Evolutionary conservation across 2,113 vertebrate genomes (phyloP).

Genomic region (Ameiurus melas): DNA sequence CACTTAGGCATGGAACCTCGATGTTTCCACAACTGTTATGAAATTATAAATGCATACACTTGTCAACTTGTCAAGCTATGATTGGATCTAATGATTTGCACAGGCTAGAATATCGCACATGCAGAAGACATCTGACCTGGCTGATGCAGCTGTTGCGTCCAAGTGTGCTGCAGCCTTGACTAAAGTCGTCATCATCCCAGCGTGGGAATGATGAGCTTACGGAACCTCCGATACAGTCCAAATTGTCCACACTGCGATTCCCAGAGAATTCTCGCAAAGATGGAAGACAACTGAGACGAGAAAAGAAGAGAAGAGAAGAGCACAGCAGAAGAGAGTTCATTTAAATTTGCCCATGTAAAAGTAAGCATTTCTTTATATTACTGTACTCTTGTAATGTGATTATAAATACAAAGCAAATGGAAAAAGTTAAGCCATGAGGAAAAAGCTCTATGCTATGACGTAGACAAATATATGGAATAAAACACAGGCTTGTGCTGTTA

Average conservation of each 20-base stretch:
- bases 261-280: slow-evolving; percentile 75
- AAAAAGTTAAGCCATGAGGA: slow-evolving; percentile 26
- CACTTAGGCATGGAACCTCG: not conserved
- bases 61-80: slow-evolving; percentile 6
- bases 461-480: not conserved
- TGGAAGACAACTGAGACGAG: slow-evolving; percentile 74
- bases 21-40: slow-evolving; percentile 3
- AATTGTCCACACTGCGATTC: slow-evolving; percentile 89
- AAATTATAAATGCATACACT: slow-evolving; percentile 7
- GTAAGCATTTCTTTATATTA: slow-evolving; percentile 36
- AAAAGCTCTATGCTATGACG: slow-evolving; percentile 11
- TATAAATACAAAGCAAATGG: slow-evolving; percentile 46
- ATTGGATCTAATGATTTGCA: slow-evolving; percentile 1
- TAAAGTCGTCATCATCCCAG: slow-evolving; percentile 97
- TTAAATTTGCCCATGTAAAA: slow-evolving; percentile 41
- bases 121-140: slow-evolving; percentile 80
- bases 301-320: slow-evolving; percentile 7
- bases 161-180: slow-evolving; percentile 84
- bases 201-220: slow-evolving; percentile 82
- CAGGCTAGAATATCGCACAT: not conserved
- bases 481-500: not conserved
- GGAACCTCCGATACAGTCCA: slow-evolving; percentile 87
- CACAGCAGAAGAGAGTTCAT: slow-evolving; percentile 11
- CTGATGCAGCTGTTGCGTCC: slow-evolving; percentile 77
- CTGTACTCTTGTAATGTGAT: slow-evolving; percentile 2